These are phyloP conservation scores for Hemithea aestivaria DNA, from an alignment of 2,888 invertebrate species.

Conservation along the genomic window DNA sequence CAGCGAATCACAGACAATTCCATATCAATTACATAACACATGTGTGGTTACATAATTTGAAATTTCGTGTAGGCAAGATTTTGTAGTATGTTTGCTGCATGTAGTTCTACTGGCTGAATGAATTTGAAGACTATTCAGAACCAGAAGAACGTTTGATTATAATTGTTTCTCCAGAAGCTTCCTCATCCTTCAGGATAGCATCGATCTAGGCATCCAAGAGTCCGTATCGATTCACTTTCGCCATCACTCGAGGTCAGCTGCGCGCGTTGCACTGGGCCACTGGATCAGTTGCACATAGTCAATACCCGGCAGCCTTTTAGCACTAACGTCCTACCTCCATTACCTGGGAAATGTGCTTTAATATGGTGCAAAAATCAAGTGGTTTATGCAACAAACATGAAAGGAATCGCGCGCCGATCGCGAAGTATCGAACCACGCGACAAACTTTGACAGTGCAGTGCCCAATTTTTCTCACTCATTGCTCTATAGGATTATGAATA, in stretches of 20 bases:
- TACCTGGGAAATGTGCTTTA: background rate
- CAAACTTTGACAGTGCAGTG: too few species aligned
- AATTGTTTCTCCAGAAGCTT: conserved; percentile 4
- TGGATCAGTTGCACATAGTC: conserved; percentile 62
- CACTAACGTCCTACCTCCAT: conserved; percentile 42
- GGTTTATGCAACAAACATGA: background rate
- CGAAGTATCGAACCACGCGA: too few species aligned
- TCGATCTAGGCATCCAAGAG: conserved; percentile 49
- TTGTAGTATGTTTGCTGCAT: too few species aligned
- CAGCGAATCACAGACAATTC: too few species aligned
- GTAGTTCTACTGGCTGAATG: too few species aligned
- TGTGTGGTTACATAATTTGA: too few species aligned
- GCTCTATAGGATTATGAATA: too few species aligned
- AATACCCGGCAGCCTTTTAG: conserved; percentile 55
- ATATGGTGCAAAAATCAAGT: background rate
- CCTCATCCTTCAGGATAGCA: conserved; percentile 21
- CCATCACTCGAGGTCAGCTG: conserved; percentile 70
- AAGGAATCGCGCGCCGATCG: background rate
- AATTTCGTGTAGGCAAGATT: too few species aligned
- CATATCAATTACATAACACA: too few species aligned
- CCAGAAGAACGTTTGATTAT: too few species aligned
- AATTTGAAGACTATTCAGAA: too few species aligned
- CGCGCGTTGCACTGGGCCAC: conserved; percentile 76
- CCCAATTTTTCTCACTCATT: too few species aligned
- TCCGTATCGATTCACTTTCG: conserved; percentile 73